Evolutionary conservation across 1,140 invertebrate species (phyloP).

Genomic region (Chrysoperla carnea): DNA sequence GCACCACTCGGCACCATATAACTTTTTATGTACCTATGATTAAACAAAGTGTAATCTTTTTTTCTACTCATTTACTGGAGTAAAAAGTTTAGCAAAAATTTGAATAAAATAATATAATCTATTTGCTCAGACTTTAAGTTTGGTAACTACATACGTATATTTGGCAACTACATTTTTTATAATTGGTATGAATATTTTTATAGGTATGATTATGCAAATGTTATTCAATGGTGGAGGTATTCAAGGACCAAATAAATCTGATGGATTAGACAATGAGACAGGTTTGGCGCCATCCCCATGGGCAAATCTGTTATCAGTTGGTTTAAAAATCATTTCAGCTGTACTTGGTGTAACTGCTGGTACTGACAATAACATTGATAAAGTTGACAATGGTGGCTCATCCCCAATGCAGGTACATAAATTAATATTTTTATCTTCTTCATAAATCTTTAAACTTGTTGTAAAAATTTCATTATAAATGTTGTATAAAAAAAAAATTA

Average conservation of each 20-base stretch:
- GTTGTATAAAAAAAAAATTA: too few relatives aligned
- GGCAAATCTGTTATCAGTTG: constrained; percentile 67
- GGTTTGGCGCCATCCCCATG: constrained; percentile 54
- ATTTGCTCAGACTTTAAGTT: too few relatives aligned
- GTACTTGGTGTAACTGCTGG: constrained; percentile 52
- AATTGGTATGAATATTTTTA: constrained; percentile 1
- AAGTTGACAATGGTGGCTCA: constrained; percentile 58
- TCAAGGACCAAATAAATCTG: constrained; percentile 61
- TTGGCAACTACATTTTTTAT: too few relatives aligned
- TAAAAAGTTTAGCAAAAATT: too few relatives aligned
- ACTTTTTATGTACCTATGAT: too few relatives aligned
- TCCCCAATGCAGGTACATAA: constrained; percentile 65
- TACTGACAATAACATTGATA: constrained; percentile 65
- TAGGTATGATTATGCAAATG: constrained; percentile 68
- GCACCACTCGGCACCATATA: too few relatives aligned
- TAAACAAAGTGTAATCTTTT: too few relatives aligned
- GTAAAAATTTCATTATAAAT: too few relatives aligned
- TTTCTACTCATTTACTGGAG: too few relatives aligned
- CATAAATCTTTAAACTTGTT: too few relatives aligned
- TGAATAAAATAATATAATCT: too few relatives aligned
- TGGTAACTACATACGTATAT: too few relatives aligned
- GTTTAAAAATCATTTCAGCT: constrained; percentile 64
- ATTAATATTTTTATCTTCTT: not conserved
- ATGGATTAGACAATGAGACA: constrained; percentile 44
- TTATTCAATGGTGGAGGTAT: constrained; percentile 47